Conservation (phyloP, 1,140 invertebrate species). For the Cydia splendana region DNA sequence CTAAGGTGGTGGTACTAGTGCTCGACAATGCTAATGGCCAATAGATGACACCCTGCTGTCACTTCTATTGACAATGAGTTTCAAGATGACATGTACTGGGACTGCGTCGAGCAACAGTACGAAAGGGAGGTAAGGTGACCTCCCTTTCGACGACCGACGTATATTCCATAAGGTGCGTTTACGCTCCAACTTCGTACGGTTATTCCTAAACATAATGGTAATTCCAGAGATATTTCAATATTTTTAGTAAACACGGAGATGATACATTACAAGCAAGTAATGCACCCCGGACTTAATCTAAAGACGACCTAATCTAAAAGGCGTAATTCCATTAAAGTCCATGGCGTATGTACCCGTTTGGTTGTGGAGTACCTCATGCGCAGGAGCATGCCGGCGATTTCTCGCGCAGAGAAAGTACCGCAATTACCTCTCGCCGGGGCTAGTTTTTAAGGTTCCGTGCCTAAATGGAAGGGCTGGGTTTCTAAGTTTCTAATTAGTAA, state of each 20-base stretch:
- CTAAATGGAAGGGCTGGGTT: constrained; percentile 17
- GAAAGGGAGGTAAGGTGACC: too few species aligned
- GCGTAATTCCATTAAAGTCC: background rate
- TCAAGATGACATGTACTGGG: too few species aligned
- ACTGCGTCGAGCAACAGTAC: too few species aligned
- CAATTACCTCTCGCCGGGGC: constrained; percentile 19
- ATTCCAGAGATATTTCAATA: background rate
- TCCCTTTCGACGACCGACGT: too few species aligned
- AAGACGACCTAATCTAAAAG: background rate
- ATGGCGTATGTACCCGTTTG: background rate
- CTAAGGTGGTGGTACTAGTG: too few species aligned
- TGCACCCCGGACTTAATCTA: background rate
- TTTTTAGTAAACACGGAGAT: background rate
- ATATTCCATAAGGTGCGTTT: too few species aligned
- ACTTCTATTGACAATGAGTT: too few species aligned
- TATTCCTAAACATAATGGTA: too few species aligned
- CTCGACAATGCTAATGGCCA: too few species aligned
- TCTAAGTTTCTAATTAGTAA: constrained; percentile 10
- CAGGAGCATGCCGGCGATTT: constrained; percentile 12
- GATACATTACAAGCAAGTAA: background rate
- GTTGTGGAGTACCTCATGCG: background rate
- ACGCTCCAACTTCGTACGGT: too few species aligned
- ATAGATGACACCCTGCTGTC: too few species aligned
- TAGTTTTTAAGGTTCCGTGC: constrained; percentile 19
- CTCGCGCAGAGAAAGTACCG: constrained; percentile 20